phyloP scores from a whole-genome alignment of 2,113 vertebrate genomes.

The Brachypodius melanocephalos region DNA sequence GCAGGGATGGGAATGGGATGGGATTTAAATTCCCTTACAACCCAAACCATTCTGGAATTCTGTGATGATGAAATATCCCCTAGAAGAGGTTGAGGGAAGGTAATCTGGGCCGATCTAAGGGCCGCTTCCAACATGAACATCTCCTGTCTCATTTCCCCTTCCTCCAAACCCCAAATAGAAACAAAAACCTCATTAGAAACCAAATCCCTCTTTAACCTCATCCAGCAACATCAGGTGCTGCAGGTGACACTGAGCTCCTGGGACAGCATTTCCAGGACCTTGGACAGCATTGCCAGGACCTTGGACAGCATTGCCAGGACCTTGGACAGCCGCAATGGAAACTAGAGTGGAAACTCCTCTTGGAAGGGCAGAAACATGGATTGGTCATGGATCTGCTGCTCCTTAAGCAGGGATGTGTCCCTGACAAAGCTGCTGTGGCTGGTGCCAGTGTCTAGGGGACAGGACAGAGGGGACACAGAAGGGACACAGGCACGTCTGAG shows the following conservation, averaged over 20 bases:
- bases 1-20: fast-evolving
- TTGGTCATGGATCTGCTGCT: not conserved
- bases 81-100: not conserved
- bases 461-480: fast-evolving
- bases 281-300: not conserved
- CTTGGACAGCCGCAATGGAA: not conserved
- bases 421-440: not conserved
- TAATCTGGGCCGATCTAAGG: not conserved
- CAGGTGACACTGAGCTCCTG: not conserved
- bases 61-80: not conserved
- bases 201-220: not conserved
- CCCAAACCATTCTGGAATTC: not conserved
- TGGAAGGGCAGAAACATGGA: not conserved
- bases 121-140: fast-evolving
- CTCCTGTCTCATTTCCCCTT: not conserved
- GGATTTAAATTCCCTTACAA: not conserved
- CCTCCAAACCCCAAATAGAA: not conserved
- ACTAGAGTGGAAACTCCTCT: fast-evolving
- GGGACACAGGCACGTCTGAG: fast-evolving
- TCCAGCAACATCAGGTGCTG: fast-evolving
- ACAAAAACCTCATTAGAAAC: not conserved
- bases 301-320: no score
- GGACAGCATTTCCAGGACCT: not conserved
- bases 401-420: fast-evolving
- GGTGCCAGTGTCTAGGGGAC: fast-evolving